These are phyloP conservation scores for Clarias batrachus DNA, from an alignment of 2,113 vertebrate species.

Conservation along the genomic window DNA sequence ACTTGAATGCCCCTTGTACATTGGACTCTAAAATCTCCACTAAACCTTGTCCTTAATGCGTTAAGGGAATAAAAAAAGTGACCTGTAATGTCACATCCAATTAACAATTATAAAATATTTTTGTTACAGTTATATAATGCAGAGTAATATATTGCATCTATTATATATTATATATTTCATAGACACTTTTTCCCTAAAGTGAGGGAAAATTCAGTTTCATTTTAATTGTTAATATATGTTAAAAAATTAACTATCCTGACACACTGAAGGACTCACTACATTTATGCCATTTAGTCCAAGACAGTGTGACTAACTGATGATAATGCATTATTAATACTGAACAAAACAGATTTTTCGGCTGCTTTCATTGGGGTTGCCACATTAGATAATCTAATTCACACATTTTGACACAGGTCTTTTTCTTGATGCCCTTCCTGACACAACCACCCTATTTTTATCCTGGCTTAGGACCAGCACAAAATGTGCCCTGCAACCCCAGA, in stretches of 20 bases:
- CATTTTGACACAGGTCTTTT: too few species aligned
- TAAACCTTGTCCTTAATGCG: constrained; percentile 54
- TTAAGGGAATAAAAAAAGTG: not conserved
- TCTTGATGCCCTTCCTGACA: too few species aligned
- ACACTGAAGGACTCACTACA: not conserved
- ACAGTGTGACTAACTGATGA: not conserved
- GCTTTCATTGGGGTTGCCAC: too few species aligned
- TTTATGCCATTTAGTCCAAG: not conserved
- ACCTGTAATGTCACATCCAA: not conserved
- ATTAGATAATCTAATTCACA: too few species aligned
- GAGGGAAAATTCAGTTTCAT: not conserved
- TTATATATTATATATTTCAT: not conserved
- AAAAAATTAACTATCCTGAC: not conserved
- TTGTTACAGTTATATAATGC: not conserved
- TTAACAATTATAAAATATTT: not conserved
- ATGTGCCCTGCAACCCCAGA: too few species aligned
- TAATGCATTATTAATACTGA: not conserved
- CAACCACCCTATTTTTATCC: too few species aligned
- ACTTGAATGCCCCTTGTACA: too few species aligned
- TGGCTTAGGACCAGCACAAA: too few species aligned
- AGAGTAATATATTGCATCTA: too few species aligned
- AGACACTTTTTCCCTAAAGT: not conserved
- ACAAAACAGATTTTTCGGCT: not conserved
- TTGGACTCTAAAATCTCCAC: constrained; percentile 22
- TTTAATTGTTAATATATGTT: not conserved